Percentiles rank a stretch among this genome's conserved stretches.
phyloP scores from a whole-genome alignment of 30 jellyfish, hydroid and myxozoan species.

The Rhopilema esculentum region DNA sequence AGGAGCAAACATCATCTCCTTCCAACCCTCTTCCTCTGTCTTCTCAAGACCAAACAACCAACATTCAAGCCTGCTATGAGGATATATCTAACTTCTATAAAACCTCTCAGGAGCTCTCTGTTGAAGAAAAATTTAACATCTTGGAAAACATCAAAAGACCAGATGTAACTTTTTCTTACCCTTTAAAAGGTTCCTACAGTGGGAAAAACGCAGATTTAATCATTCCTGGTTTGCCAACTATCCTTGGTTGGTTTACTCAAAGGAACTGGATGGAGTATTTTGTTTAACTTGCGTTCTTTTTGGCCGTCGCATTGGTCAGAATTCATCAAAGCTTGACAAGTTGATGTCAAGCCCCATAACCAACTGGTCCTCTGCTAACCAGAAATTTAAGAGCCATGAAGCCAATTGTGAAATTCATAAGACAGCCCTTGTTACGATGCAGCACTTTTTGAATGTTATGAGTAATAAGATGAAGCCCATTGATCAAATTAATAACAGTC shows the following conservation, averaged over 20 bases:
- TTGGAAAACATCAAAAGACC: too few species aligned
- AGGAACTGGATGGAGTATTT: constrained; percentile 5
- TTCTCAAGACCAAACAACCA: too few species aligned
- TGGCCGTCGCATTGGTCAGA: constrained; percentile 26
- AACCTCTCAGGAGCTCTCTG: too few species aligned
- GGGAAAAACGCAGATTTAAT: background rate
- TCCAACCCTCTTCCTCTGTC: too few species aligned
- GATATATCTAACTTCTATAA: too few species aligned
- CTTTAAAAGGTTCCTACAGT: too few species aligned
- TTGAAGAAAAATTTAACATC: too few species aligned
- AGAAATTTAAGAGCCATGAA: background rate
- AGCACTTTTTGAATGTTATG: constrained; percentile 20
- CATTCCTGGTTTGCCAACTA: background rate
- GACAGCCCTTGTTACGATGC: constrained; percentile 45
- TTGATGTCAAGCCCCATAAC: constrained; percentile 29
- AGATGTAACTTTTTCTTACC: too few species aligned
- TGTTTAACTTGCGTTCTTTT: constrained; percentile 38
- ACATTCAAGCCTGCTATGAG: too few species aligned
- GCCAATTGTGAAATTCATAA: constrained; percentile 13
- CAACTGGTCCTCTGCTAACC: too few species aligned
- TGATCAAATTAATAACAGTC: background rate
- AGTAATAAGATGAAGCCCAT: constrained; percentile 9
- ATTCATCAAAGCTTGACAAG: constrained; percentile 14
- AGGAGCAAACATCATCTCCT: too few species aligned
- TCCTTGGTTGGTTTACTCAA: constrained; percentile 42